Evolutionary conservation across 2,797 vertebrate species (phyloP), one percentile per base, ranked within the genome.

Genomic region (Neosilurus mollespiculum): DNA sequence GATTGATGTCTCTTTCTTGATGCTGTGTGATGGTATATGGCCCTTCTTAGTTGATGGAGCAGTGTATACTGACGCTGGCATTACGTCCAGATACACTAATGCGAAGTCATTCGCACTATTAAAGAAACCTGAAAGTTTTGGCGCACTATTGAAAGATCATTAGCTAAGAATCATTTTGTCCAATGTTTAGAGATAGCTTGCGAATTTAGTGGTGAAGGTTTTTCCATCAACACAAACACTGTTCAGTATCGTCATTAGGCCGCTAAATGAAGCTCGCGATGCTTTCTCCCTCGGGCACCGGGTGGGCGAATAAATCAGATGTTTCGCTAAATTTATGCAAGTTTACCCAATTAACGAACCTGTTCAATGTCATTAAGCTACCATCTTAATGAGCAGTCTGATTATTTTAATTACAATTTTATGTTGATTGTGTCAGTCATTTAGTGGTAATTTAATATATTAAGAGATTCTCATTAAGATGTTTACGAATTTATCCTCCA

Each of bases 321-420:
- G 81, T 80, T 56, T 54, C 9, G n/a, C 49, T 86, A 71, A 71
- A 88, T 88, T 84, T 83, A 86, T 86, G 54, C 78, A 26, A 78
- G 78, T 78, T 83, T 51, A 83, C 66, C 81, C 72, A 78, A 83
- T 88, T 86, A 86, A 83, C 81, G 11, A 65, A 79, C 64, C 87
- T 83, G 73, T 76, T 84, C 43, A 66, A 75, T 85, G 91, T 96
- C 95, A 96, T 96, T 96, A 95, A 94, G 93, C 90, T 93, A 94
- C 92, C 94, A 93, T 95, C 94, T 95, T 97, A 96, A 97, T 96
- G 95, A 96, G 95, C 96, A 94, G 95, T 95, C 95, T 96, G 96
- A 96, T 95, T 94, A 93, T 93, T 94, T 92, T 95, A 96, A 96
- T 97, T 96, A 96, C 93, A 96, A 96, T 96, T 94, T 95, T 94